A percentile compares a stretch with the other conserved stretches of the same genome.
Evolutionary conservation across 1,140 invertebrate species (phyloP).

Genomic region (Cydia strobilella): DNA sequence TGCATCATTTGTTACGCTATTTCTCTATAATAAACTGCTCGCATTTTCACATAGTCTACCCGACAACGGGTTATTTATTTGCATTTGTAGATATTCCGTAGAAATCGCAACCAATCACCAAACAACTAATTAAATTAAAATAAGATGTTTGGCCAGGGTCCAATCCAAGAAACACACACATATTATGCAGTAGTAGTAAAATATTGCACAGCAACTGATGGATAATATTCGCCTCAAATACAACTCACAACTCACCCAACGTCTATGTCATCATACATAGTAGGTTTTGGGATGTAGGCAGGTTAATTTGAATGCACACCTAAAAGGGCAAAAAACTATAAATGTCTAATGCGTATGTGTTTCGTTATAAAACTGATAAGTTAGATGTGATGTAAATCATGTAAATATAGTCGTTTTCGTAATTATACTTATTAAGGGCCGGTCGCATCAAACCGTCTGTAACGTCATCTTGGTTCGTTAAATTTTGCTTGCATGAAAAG

Average conservation of each 20-base stretch:
- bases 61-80: background rate
- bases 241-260: background rate
- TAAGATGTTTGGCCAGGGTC: background rate
- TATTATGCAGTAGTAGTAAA: background rate
- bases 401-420: background rate
- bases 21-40: background rate
- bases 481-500: no score
- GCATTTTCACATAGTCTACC: background rate
- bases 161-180: background rate
- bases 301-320: background rate
- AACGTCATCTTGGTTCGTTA: no score
- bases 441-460: no score
- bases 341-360: background rate
- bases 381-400: conserved; percentile 5
- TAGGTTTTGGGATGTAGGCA: background rate
- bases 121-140: background rate
- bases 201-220: conserved; percentile 7
- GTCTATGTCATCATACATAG: background rate
- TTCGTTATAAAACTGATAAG: background rate
- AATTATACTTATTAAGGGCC: no score
- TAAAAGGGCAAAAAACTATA: background rate
- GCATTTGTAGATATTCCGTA: background rate
- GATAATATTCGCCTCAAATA: background rate
- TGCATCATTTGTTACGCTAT: background rate
- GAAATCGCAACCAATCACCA: background rate